Conservation (phyloP, 1,140 invertebrate genomes). For the Caenorhabditis tropicalis region DNA sequence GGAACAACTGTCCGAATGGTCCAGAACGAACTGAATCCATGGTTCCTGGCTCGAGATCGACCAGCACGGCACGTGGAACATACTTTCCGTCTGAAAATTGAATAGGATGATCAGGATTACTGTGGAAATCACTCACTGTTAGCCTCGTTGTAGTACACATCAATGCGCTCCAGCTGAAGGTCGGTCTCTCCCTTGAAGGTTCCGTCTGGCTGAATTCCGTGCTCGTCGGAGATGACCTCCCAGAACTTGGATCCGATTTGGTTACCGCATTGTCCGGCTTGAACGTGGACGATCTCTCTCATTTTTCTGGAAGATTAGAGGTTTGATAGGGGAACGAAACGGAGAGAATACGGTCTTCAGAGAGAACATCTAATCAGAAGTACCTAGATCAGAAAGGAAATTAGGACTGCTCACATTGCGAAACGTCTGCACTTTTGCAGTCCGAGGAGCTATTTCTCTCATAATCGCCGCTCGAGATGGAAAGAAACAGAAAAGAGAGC, state of each 20-base stretch:
- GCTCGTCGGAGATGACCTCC: constrained; percentile 74
- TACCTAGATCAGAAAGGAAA: not conserved
- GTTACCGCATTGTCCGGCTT: constrained; percentile 91
- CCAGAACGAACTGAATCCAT: constrained; percentile 89
- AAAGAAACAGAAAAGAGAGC: not conserved
- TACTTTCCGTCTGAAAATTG: constrained; percentile 27
- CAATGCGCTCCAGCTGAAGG: constrained; percentile 75
- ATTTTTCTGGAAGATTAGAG: constrained; percentile 75
- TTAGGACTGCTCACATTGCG: not conserved
- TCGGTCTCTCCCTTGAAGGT: constrained; percentile 73
- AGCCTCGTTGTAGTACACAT: constrained; percentile 75
- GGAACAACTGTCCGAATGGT: constrained; percentile 81
- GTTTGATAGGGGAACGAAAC: not conserved
- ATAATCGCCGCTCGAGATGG: constrained; percentile 1
- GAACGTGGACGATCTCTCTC: constrained; percentile 92
- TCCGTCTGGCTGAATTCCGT: constrained; percentile 75
- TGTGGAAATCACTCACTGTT: constrained; percentile 78
- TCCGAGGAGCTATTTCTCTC: not conserved
- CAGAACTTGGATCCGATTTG: constrained; percentile 86
- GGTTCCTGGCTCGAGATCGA: constrained; percentile 74
- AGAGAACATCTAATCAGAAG: not conserved
- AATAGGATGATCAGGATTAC: not conserved
- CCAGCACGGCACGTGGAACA: constrained; percentile 73
- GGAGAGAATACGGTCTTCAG: not conserved
- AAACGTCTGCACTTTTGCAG: not conserved